Conservation (phyloP, 2,797 vertebrate genomes). For the Enteromius paludinosus region DNA sequence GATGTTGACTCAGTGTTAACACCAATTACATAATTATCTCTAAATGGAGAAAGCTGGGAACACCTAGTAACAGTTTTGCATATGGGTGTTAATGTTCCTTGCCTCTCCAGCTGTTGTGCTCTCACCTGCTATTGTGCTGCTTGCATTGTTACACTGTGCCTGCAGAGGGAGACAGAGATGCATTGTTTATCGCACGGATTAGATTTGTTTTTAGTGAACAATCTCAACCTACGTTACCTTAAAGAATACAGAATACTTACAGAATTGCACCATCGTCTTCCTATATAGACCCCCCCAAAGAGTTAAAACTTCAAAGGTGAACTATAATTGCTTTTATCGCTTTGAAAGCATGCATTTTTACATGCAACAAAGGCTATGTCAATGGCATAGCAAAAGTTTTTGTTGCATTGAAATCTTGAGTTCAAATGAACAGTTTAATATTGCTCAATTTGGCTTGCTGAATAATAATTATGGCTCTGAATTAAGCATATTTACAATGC, state of each 20-base stretch:
- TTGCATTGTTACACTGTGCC: neutral
- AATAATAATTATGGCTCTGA: neutral
- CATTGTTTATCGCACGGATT: neutral
- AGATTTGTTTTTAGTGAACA: neutral
- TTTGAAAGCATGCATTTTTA: neutral
- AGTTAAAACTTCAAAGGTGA: neutral
- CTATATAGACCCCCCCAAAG: neutral
- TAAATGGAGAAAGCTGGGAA: constrained; percentile 61
- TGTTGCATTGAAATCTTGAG: neutral
- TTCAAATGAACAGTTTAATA: neutral
- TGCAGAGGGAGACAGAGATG: constrained; percentile 53
- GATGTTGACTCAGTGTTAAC: constrained; percentile 35
- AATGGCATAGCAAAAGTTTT: neutral
- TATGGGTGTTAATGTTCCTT: constrained; percentile 52
- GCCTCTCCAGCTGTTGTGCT: constrained; percentile 55
- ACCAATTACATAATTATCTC: constrained; percentile 60
- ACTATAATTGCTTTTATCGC: neutral
- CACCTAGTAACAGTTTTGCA: constrained; percentile 53
- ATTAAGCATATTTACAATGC: neutral
- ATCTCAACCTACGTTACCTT: neutral
- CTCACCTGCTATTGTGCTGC: constrained; percentile 40
- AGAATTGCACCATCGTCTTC: too few relatives aligned
- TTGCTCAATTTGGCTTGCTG: neutral
- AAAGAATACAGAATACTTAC: neutral
- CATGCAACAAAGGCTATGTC: neutral